Evolutionary conservation across 2,113 vertebrate species (phyloP), one percentile per base, ranked within the genome.

Genomic region (Podarcis muralis): DNA sequence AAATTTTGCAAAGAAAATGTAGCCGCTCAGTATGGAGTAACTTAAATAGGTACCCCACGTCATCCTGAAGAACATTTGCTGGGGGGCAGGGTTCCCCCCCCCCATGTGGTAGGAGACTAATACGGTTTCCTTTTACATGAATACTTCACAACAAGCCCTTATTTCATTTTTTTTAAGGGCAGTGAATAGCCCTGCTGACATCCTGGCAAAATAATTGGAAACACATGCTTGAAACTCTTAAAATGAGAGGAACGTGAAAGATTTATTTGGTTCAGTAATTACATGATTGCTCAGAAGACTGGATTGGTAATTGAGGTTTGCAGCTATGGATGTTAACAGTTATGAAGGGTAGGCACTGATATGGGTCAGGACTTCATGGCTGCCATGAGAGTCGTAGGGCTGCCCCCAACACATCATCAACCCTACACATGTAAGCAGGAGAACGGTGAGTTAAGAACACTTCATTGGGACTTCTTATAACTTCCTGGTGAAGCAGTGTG

Each of bases 221-320:
- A 91, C 97, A 97, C 40, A 96, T 96, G 97, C 93, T 94, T 92
- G 74, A 87, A 93, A 89, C 94, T 95, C 94, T 91, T 94, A 95
- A 59, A 93, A 90, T 89, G 82, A 78, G 87, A 92, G 40, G 81
- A 93, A 68, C 94, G 90, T 87, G 91, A 72, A 95, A 95, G 88
- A 92, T 94, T 94, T 95, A 90, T 91, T 96, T 93, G 91, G 62
- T 87, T 94, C 90, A 88, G 87, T 96, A 96, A 97, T 97, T 95
- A 89, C 77, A 94, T 93, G 91, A 93, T 92, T 81, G 87, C 82
- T 94, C 12, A 0, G 89, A 86, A 90, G 91, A 89, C 72, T 62
- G 90, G 92, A 89, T 40, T 93, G 48, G 93, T 93, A 93, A 90
- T 92, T 96, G 93, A 88, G 91, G 89, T 89, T 87, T 90, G 48